Evolutionary conservation across 2,888 invertebrate genomes (phyloP).

Genomic region (Leptopilina syphax): DNA sequence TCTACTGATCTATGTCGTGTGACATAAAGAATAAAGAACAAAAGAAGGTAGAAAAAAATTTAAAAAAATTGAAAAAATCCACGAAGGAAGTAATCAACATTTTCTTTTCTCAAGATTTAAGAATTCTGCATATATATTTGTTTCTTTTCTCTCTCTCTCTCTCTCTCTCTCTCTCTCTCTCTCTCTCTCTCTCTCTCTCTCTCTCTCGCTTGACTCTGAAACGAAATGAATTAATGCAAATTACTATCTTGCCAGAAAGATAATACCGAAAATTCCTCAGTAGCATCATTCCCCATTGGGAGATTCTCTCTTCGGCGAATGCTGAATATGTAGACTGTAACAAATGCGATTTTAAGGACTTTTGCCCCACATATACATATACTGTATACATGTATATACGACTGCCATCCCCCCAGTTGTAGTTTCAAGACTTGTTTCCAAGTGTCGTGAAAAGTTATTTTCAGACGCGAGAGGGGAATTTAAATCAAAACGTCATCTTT

Average conservation of each 20-base stretch:
- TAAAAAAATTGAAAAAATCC: background rate
- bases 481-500: constrained; percentile 31
- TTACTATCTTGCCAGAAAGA: constrained; percentile 8
- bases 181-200: too few relatives aligned
- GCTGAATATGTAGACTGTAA: constrained; percentile 29
- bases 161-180: too few relatives aligned
- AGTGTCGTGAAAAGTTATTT: constrained; percentile 26
- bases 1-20: too few relatives aligned
- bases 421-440: constrained; percentile 24
- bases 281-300: background rate
- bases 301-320: background rate
- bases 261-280: constrained; percentile 19
- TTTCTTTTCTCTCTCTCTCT: background rate
- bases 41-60: background rate
- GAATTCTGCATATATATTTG: constrained; percentile 3
- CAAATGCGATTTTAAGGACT: constrained; percentile 34
- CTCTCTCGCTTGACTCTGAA: background rate
- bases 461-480: background rate
- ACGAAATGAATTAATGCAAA: constrained; percentile 30
- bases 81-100: constrained; percentile 28
- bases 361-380: background rate
- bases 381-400: background rate
- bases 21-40: too few relatives aligned
- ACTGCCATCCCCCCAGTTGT: background rate
- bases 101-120: constrained; percentile 3